These are phyloP conservation scores for Cydia amplana DNA, from an alignment of 1,140 invertebrate genomes.

Conservation along the genomic window DNA sequence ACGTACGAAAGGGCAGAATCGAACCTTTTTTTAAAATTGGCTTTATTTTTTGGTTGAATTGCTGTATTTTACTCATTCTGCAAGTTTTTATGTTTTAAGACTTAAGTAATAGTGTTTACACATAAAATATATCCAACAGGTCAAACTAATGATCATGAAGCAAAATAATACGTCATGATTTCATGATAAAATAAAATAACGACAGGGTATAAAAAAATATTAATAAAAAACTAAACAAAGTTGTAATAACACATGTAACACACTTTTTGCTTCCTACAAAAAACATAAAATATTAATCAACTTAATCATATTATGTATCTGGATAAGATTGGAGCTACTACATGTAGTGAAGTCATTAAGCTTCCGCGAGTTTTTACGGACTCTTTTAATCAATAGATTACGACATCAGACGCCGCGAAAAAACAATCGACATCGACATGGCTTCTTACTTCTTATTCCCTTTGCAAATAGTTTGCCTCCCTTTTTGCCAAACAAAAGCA, in stretches of 20 bases:
- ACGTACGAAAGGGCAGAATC: conserved; percentile 51
- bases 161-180: too few relatives aligned
- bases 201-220: too few relatives aligned
- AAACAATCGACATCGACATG: neutral
- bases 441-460: neutral
- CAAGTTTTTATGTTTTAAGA: conserved; percentile 26
- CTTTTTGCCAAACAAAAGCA: neutral
- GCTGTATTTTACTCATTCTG: conserved; percentile 26
- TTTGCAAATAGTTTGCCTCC: neutral
- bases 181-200: too few relatives aligned
- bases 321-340: neutral
- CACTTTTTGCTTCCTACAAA: too few relatives aligned
- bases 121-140: too few relatives aligned
- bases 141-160: too few relatives aligned
- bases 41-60: conserved; percentile 40
- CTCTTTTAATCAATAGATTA: conserved; percentile 14
- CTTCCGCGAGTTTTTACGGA: conserved; percentile 1
- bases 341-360: conserved; percentile 1
- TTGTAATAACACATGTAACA: too few relatives aligned
- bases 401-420: conserved; percentile 19
- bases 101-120: neutral
- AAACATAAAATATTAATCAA: neutral
- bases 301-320: too few relatives aligned
- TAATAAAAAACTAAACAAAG: too few relatives aligned
- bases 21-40: conserved; percentile 46